A percentile compares a stretch with the other conserved stretches of the same genome.
Evolutionary conservation across 2,797 vertebrate genomes (phyloP).

Genomic region (Psittacula echo): DNA sequence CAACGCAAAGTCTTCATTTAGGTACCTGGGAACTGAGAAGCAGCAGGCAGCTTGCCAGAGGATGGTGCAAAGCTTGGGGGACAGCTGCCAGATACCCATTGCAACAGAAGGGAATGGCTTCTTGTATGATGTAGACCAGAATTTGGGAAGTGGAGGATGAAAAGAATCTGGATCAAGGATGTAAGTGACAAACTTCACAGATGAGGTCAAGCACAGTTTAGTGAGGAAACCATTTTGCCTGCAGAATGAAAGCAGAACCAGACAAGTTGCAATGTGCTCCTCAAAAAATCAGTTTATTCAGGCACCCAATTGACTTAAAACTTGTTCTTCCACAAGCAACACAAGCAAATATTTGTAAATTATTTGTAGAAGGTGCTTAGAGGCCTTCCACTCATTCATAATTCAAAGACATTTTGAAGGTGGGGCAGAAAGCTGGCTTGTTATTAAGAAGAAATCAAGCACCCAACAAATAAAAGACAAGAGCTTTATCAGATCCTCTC

Average conservation of each 20-base stretch:
- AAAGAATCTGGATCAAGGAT: conserved; percentile 14
- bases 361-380: conserved; percentile 25
- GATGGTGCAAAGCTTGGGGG: background rate
- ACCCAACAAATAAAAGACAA: conserved; percentile 29
- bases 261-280: conserved; percentile 57
- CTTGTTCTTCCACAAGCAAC: conserved; percentile 44
- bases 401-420: conserved; percentile 38
- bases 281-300: conserved; percentile 40
- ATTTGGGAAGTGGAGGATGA: background rate
- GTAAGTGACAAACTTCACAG: background rate
- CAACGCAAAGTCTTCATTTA: background rate
- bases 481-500: conserved; percentile 57
- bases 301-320: background rate
- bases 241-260: conserved; percentile 47
- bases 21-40: background rate
- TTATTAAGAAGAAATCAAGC: conserved; percentile 53
- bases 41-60: background rate
- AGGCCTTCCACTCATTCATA: conserved; percentile 26
- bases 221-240: conserved; percentile 9
- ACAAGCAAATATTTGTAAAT: background rate
- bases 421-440: conserved; percentile 34
- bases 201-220: conserved; percentile 25
- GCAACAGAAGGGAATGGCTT: background rate
- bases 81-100: background rate
- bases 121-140: background rate